Percentiles rank a stretch among this genome's conserved stretches.
Conservation (phyloP, 2,113 vertebrate species). For the Syrmaticus mikado region DNA sequence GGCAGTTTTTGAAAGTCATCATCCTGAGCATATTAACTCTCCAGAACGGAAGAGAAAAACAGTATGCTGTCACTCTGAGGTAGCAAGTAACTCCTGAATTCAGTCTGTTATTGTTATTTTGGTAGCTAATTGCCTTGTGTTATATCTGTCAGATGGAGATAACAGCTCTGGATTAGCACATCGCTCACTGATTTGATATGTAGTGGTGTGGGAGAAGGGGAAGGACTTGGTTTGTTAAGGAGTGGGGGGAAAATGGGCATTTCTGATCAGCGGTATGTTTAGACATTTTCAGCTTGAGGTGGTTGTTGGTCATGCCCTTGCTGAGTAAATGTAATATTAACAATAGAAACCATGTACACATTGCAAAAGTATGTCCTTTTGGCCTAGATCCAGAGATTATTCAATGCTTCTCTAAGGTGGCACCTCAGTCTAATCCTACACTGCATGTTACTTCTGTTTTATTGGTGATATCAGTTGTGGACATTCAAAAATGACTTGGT, state of each 20-base stretch:
- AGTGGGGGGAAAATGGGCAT: rapidly evolving
- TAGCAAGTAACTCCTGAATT: not conserved
- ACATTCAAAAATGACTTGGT: not conserved
- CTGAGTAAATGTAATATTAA: not conserved
- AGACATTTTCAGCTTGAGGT: not conserved
- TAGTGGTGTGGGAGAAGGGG: rapidly evolving
- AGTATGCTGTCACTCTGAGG: rapidly evolving
- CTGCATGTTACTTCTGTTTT: not conserved
- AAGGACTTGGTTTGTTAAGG: not conserved
- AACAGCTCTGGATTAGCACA: not conserved
- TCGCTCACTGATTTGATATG: not conserved
- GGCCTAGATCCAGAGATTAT: not conserved
- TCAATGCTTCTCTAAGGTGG: not conserved
- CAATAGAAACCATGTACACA: not conserved
- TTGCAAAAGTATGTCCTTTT: not conserved
- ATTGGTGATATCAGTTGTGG: not conserved
- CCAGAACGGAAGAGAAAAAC: not conserved
- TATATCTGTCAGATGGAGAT: not conserved
- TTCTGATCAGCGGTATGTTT: not conserved
- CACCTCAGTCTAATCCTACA: not conserved
- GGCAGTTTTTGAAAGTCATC: not conserved
- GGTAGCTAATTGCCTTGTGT: not conserved
- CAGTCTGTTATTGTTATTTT: not conserved
- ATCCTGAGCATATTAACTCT: rapidly evolving
- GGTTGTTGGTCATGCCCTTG: rapidly evolving